Evolutionary conservation across 2,113 vertebrate genomes (phyloP), one percentile per base, ranked within the genome.

Genomic region (Perca schrenkii): DNA sequence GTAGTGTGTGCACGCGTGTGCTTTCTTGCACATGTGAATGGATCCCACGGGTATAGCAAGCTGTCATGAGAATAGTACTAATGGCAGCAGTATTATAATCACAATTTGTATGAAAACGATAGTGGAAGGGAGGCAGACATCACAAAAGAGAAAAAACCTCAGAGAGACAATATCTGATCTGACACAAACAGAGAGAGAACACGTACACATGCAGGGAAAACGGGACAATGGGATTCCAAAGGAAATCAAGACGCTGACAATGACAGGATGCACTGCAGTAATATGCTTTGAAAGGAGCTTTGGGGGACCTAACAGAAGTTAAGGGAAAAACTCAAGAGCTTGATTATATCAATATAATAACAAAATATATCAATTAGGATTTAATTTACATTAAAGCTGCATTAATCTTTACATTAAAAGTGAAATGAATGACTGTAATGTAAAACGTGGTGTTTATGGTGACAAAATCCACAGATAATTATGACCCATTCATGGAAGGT

Each of bases 31-130:
- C 46, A 49, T 63, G 43, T 63, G 60, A 58, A 47, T 17, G 16
- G 36, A 65, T 84, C 71, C 70, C 65, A 76, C 7, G 11, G 13
- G 52, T 76, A 52, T 7, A n/a, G 19, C 54, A 2, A 60, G 53
- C 36, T 52, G 77, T 77, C 52, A 66, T 67, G 47, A 71, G 77
- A 69, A 79, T 16, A 58, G 50, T 8, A 61, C 77, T 50, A 52
- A 7, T 2, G 17, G 65, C 28, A 69, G 56, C 66, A 57, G n/a
- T 36, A 34, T 70, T 36, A 47, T 28, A 25, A 36, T 53, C 8
- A 25, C 56, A 57, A 50, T 46, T 4, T 75, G 57, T 15, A 22
- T 53, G 34, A n/a, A 77, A 49, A 47, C 0, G 4, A 36, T 47
- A 22, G 14, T 19, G 11, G 50, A 25, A 40, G 22, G 21, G 25